Evolutionary conservation across 1,140 invertebrate genomes (phyloP), one percentile per base, ranked within the genome.

Genomic region (Bombus impatiens): DNA sequence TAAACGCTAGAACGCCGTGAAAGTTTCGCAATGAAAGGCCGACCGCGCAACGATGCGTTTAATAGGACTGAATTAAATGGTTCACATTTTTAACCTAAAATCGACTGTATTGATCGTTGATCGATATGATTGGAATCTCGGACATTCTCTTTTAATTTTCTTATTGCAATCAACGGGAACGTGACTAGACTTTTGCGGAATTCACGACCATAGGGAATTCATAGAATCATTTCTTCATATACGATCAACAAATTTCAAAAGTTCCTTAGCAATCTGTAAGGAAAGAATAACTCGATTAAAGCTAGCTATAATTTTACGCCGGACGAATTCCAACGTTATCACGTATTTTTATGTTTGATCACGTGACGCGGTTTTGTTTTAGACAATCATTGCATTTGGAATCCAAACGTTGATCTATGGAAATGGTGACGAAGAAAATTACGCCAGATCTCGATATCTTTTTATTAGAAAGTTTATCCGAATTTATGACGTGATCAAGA

Each of bases 51-150:
- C 65, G 42, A 80, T 15, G 37, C 77, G 57, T 62, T 59, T 71
- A 57, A 80, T 85, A n/a, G 3, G 62, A 13, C 18, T 40, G 18
- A 65, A 80, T 80, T 80, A 80, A 80, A 78, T 53, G 44, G 76
- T 32, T 78, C 37, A 12, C 22, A 67, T 81, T 81, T 81, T 81
- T 71, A 12, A n/a, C 44, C 47, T 13, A 28, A 78, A 68, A 35
- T 68, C 42, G n/a, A 10, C 18, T 40, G 25, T 47, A 75, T 32
- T 32, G 42, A 76, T 25, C 35, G 2, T 32, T 59, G 82, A 68
- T 77, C 44, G 32, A 22, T 37, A 8, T n/a, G 15, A 37, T n/a
- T 28, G 35, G 53, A 62, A 18, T 59, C 5, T 75, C 18, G 8
- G 13, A 75, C 57, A 25, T 47, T 22, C 35, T 8, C 2, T 35